Evolutionary conservation across 2,888 invertebrate species (phyloP).

Genomic region (Calliphora vomitoria): DNA sequence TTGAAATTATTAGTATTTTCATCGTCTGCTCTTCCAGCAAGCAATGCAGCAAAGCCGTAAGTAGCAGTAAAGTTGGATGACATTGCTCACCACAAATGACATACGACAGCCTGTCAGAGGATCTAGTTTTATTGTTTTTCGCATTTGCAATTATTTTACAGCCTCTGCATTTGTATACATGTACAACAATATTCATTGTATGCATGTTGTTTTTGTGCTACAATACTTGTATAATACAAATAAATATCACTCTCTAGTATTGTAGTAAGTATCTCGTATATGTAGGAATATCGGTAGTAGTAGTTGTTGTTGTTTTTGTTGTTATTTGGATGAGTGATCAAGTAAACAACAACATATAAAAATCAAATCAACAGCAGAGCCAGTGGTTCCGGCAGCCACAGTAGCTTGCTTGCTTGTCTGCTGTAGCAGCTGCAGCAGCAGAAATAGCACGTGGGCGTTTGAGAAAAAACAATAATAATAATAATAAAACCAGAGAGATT

Average conservation of each 20-base stretch:
- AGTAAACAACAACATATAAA: constrained; percentile 68
- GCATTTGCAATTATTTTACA: constrained; percentile 71
- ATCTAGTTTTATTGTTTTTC: constrained; percentile 73
- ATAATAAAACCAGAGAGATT: constrained; percentile 77
- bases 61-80: constrained; percentile 69
- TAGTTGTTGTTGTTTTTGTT: constrained; percentile 31
- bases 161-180: constrained; percentile 56
- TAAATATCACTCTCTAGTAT: constrained; percentile 47
- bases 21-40: constrained; percentile 11
- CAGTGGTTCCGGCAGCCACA: constrained; percentile 68
- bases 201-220: constrained; percentile 3
- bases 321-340: constrained; percentile 53
- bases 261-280: constrained; percentile 30
- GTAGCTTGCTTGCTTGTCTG: constrained; percentile 53
- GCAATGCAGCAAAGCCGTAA: not conserved
- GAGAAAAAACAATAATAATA: constrained; percentile 74
- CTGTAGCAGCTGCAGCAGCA: constrained; percentile 76
- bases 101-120: constrained; percentile 74
- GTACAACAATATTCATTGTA: not conserved
- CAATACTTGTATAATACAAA: not conserved
- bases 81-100: constrained; percentile 72
- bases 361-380: constrained; percentile 65
- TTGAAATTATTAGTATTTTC: constrained; percentile 29
- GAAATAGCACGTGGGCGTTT: constrained; percentile 80
- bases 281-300: constrained; percentile 6